Conservation (phyloP, 2,113 vertebrate species). For the Chionis minor region DNA sequence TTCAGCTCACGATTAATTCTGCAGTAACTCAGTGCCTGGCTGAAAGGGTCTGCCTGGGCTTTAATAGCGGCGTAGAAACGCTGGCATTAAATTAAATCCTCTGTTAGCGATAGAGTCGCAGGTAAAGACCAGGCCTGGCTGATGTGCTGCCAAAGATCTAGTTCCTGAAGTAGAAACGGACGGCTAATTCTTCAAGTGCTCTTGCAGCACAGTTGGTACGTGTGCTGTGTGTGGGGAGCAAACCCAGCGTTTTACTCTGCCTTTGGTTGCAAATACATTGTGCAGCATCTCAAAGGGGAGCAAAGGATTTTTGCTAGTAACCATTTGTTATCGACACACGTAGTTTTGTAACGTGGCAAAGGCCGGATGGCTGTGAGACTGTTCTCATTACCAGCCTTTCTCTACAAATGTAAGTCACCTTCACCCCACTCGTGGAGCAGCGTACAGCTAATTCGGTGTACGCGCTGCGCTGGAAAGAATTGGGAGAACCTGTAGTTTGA, state of each 20-base stretch:
- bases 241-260: neutral
- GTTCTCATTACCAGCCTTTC: fast-evolving
- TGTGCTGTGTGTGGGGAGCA: neutral
- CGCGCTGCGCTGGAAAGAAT: neutral
- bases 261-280: neutral
- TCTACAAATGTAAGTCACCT: neutral
- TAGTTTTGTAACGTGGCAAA: neutral
- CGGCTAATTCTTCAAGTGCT: neutral
- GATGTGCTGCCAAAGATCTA: neutral
- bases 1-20: neutral
- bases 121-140: neutral
- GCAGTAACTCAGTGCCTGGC: neutral
- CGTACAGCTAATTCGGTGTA: neutral
- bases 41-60: neutral
- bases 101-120: neutral
- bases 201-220: neutral
- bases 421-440: neutral
- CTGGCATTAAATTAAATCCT: neutral
- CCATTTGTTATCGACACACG: neutral
- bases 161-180: neutral
- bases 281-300: neutral
- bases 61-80: neutral
- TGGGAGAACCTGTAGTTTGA: neutral
- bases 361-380: neutral
- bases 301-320: neutral